phyloP scores from a whole-genome alignment of 2,113 vertebrate species.

The Amphiprion percula region DNA sequence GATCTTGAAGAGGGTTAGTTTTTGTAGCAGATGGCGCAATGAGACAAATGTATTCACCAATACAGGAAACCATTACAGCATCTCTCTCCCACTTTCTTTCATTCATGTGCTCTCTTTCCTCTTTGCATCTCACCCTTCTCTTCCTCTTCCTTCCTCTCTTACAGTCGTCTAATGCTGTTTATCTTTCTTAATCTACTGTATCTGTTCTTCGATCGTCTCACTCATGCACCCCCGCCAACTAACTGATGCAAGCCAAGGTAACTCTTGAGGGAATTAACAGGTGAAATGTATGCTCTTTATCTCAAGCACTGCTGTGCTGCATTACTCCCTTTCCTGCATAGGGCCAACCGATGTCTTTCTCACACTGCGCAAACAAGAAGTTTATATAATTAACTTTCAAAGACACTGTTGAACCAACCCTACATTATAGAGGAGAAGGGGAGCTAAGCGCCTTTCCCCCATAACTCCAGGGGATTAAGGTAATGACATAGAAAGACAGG shows the following conservation, averaged over 20 bases:
- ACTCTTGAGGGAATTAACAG: conserved; percentile 64
- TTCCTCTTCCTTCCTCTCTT: conserved; percentile 27
- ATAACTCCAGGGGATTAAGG: conserved; percentile 72
- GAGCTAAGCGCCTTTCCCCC: conserved; percentile 50
- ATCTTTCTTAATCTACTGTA: conserved; percentile 66
- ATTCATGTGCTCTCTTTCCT: conserved; percentile 24
- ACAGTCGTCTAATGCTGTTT: conserved; percentile 54
- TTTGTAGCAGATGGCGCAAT: conserved; percentile 57
- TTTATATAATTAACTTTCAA: conserved; percentile 74
- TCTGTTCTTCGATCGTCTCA: conserved; percentile 57
- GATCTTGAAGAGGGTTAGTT: conserved; percentile 41
- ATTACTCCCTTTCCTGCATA: conserved; percentile 15
- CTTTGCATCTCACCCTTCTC: not conserved
- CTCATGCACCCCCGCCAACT: conserved; percentile 30
- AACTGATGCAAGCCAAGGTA: conserved; percentile 72
- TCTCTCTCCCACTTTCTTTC: conserved; percentile 22
- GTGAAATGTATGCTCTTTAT: conserved; percentile 62
- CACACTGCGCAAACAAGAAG: conserved; percentile 48
- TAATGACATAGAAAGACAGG: conserved; percentile 72
- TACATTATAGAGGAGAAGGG: conserved; percentile 53
- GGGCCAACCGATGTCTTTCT: conserved; percentile 19
- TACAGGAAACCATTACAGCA: conserved; percentile 24
- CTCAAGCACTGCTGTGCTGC: conserved; percentile 41
- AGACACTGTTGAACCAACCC: conserved; percentile 58
- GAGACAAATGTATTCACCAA: conserved; percentile 51